phyloP scores from a whole-genome alignment of 2,797 vertebrate species.

The Melanotaenia nigrans region DNA sequence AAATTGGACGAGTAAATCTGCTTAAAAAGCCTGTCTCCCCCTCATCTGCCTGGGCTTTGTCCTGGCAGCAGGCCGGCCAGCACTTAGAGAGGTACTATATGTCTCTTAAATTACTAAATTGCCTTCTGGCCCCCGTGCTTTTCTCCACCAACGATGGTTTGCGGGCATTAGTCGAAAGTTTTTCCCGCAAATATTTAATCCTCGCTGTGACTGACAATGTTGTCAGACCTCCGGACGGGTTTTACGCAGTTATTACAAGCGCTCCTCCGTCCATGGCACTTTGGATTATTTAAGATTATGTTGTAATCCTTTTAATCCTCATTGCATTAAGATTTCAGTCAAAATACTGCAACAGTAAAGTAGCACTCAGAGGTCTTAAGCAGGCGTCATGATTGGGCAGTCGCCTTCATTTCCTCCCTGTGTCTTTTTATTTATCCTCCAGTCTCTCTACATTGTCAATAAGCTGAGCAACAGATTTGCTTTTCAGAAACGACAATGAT shows the following conservation, averaged over 20 bases:
- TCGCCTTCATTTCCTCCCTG: constrained; percentile 68
- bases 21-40: constrained; percentile 67
- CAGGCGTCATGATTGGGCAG: constrained; percentile 83
- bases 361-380: constrained; percentile 93
- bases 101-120: constrained; percentile 77
- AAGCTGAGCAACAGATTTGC: constrained; percentile 64
- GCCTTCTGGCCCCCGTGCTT: constrained; percentile 60
- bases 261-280: constrained; percentile 93
- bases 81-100: constrained; percentile 72
- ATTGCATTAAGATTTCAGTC: constrained; percentile 98
- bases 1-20: constrained; percentile 79
- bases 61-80: constrained; percentile 63
- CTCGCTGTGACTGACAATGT: constrained; percentile 88
- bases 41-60: constrained; percentile 70
- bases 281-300: constrained; percentile 99
- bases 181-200: constrained; percentile 83
- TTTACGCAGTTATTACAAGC: constrained; percentile 89
- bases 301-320: constrained; percentile 99
- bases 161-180: constrained; percentile 77
- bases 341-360: constrained; percentile 95
- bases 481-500: constrained; percentile 65
- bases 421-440: constrained; percentile 72
- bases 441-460: constrained; percentile 67
- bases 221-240: constrained; percentile 88
- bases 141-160: constrained; percentile 44